Evolutionary conservation across 2,888 invertebrate genomes (phyloP).

Genomic region (Clanis bilineata): DNA sequence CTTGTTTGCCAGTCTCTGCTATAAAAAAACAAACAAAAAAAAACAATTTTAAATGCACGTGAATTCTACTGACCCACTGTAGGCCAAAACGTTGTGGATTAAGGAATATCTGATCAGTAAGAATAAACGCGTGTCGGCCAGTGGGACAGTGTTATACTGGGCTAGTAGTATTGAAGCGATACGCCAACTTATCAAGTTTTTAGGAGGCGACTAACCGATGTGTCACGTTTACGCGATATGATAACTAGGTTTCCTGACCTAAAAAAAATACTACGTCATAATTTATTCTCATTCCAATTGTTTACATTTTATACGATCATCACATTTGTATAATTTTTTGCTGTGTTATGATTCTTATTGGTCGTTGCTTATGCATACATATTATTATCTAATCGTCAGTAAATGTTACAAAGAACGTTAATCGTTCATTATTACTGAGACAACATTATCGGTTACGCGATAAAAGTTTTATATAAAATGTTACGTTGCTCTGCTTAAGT

Average conservation of each 20-base stretch:
- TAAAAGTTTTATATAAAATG: slow-evolving; percentile 25
- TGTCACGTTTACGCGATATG: neutral
- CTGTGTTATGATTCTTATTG: neutral
- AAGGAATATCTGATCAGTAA: no score
- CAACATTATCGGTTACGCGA: slow-evolving; percentile 11
- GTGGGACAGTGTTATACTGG: no score
- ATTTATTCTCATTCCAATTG: neutral
- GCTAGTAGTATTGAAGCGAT: neutral
- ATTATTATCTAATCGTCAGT: slow-evolving; percentile 9
- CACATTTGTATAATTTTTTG: neutral
- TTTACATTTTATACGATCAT: neutral
- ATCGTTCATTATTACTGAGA: neutral
- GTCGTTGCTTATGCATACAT: neutral
- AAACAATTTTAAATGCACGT: no score
- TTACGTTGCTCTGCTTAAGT: slow-evolving; percentile 27
- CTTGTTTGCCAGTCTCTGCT: no score
- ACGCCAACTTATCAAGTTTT: neutral
- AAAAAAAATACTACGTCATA: neutral
- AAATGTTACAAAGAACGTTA: neutral
- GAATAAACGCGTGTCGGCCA: no score
- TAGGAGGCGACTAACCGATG: neutral
- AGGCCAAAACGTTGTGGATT: no score
- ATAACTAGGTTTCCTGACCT: neutral
- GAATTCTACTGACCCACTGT: no score
- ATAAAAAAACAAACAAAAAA: no score